Conservation (phyloP, 2,113 vertebrate genomes). For the Ammospiza nelsoni region DNA sequence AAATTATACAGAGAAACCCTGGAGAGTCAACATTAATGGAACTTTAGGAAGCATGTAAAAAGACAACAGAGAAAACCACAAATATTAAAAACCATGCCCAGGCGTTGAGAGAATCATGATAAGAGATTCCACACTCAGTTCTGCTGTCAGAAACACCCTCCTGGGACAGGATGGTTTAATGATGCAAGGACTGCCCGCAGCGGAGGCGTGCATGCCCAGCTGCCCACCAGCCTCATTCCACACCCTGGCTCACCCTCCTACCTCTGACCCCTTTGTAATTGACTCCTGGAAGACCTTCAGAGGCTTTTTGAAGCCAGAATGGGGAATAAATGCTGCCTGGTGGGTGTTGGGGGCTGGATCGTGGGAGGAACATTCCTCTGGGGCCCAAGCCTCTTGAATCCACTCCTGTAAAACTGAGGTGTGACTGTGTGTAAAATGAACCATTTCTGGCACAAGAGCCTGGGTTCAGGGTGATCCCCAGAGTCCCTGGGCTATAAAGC, state of each 20-base stretch:
- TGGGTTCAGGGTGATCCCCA: fast-evolving
- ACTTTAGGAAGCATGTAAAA: background rate
- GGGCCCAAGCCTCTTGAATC: fast-evolving
- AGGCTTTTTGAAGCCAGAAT: background rate
- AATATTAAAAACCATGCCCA: background rate
- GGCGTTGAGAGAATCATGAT: background rate
- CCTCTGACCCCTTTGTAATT: background rate
- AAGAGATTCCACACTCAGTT: background rate
- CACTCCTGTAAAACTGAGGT: background rate
- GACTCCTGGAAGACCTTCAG: background rate
- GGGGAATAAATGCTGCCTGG: fast-evolving
- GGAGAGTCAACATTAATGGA: background rate
- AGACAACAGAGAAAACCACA: background rate
- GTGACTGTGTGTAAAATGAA: background rate
- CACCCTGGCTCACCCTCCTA: background rate
- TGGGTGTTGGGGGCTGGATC: background rate
- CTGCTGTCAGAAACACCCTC: background rate
- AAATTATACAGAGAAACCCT: background rate
- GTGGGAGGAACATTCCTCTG: background rate
- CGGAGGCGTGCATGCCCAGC: fast-evolving
- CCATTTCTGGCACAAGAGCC: background rate
- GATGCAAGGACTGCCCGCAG: fast-evolving
- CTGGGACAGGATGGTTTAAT: fast-evolving
- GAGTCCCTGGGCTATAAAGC: background rate
- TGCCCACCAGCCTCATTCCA: background rate